Evolutionary conservation across 2,113 vertebrate species (phyloP).

Genomic region (Paralichthys olivaceus): DNA sequence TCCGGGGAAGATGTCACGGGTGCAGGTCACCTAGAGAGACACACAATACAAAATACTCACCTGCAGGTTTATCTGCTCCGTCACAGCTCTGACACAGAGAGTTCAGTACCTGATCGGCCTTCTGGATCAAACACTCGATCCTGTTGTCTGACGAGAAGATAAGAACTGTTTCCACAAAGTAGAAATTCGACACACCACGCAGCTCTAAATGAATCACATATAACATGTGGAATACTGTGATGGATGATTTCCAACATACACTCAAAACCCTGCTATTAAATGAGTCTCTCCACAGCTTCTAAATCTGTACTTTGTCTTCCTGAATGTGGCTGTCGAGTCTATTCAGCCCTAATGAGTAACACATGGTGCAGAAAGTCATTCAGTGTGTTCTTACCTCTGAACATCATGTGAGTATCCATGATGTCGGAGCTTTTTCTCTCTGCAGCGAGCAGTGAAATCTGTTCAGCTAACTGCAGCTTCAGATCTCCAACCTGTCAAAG

Average conservation of each 20-base stretch:
- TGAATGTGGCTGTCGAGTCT: too few species aligned
- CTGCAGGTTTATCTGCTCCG: background rate
- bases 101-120: conserved; percentile 67
- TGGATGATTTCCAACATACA: too few species aligned
- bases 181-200: background rate
- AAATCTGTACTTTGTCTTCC: too few species aligned
- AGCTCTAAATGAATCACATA: too few species aligned
- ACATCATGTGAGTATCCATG: conserved; percentile 6
- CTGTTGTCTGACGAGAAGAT: conserved; percentile 45
- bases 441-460: conserved; percentile 57
- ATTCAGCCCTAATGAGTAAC: too few species aligned
- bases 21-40: too few species aligned
- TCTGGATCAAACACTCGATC: conserved; percentile 69
- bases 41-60: too few species aligned
- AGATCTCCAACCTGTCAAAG: conserved; percentile 50
- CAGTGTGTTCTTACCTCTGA: conserved; percentile 43
- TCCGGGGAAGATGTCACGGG: too few species aligned
- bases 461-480: conserved; percentile 64
- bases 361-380: background rate
- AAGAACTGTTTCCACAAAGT: background rate
- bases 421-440: conserved; percentile 14
- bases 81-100: conserved; percentile 44
- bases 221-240: too few species aligned
- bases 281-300: too few species aligned
- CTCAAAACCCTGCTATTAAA: too few species aligned